phyloP scores from a whole-genome alignment of 2,888 invertebrate species.

The Cyrtodaria siliqua region DNA sequence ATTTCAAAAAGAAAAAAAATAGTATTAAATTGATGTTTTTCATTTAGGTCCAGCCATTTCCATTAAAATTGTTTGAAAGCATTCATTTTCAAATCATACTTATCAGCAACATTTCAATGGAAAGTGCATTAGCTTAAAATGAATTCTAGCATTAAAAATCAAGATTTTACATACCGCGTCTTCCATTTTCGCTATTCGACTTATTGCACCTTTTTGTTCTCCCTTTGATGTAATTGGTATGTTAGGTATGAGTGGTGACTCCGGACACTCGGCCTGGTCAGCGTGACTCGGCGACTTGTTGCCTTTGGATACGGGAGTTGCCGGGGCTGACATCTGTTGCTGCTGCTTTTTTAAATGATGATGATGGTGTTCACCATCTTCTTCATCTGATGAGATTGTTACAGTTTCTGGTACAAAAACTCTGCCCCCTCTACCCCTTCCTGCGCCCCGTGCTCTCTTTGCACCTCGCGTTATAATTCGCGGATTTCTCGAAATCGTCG shows the following conservation, averaged over 20 bases:
- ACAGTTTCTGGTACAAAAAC: slow-evolving; percentile 77
- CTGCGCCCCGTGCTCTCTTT: slow-evolving; percentile 51
- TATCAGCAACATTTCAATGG: too few relatives aligned
- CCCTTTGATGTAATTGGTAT: slow-evolving; percentile 46
- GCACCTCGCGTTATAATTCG: slow-evolving; percentile 18
- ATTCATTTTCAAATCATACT: too few relatives aligned
- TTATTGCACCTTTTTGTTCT: slow-evolving; percentile 6
- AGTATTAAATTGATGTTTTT: too few relatives aligned
- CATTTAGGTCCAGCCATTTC: too few relatives aligned
- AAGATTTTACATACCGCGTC: too few relatives aligned
- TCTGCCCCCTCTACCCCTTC: slow-evolving; percentile 51
- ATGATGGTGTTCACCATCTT: slow-evolving; percentile 61
- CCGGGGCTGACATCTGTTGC: slow-evolving; percentile 19
- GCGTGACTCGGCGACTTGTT: slow-evolving; percentile 4
- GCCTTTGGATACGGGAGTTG: slow-evolving; percentile 24
- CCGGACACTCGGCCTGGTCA: slow-evolving; percentile 33
- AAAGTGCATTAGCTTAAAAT: too few relatives aligned
- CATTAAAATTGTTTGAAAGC: too few relatives aligned
- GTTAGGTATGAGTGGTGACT: slow-evolving; percentile 58
- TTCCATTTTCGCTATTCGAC: slow-evolving; percentile 74
- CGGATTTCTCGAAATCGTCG: slow-evolving; percentile 10
- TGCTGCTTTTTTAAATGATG: neutral
- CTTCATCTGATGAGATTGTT: slow-evolving; percentile 84
- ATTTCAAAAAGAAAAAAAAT: too few relatives aligned
- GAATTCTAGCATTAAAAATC: too few relatives aligned